Base-by-base conservation (phyloP, 2,797 vertebrate genomes). In the Yasuhikotakia modesta region DNA sequence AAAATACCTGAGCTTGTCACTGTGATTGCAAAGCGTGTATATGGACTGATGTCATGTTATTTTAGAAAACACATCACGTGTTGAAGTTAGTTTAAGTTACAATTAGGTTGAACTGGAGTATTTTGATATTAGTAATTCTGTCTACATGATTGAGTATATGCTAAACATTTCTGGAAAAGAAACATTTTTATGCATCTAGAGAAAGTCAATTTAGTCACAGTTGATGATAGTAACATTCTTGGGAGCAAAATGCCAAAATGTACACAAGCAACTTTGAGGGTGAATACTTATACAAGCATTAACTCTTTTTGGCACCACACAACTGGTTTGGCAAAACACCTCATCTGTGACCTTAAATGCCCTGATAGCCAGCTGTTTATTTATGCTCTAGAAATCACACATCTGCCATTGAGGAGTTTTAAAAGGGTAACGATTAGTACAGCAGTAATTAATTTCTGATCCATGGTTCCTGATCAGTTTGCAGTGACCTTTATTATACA, bases 221-320 rank as follows among this genome's bases (percentile, higher is more conserved):
- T 64, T 64, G 43, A 2, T 8, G 61, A 60, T 46, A 66, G 24
- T 52, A 53, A 76, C 24, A 39, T 66, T 74, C 69, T 32, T 32
- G 21, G 24, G 4, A 53, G 32, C 13, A 60, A 80, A 81, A 81
- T 81, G 79, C 66, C 81, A 80, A 79, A 70, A 80, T 75, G 80
- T 60, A 70, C 79, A 80, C 39, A 27, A 2, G 63, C 65, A 67
- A 55, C 79, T 66, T 70, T 70, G 65, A 61, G 63, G 53, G 70
- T 30, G 71, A 73, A 58, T 35, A 35, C 64, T 80, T 39, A 63
- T 61, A 67, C 45, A 52, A 65, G 7, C 67, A 69, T 32, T 45
- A 76, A 81, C 64, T 66, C 64, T 70, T 82, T 82, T 70, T 80
- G 78, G 76, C 82, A 68, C 66, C 52, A 72, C 60, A 82, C 35